Conservation (phyloP, 1,140 invertebrate genomes). For the Hypothenemus hampei region DNA sequence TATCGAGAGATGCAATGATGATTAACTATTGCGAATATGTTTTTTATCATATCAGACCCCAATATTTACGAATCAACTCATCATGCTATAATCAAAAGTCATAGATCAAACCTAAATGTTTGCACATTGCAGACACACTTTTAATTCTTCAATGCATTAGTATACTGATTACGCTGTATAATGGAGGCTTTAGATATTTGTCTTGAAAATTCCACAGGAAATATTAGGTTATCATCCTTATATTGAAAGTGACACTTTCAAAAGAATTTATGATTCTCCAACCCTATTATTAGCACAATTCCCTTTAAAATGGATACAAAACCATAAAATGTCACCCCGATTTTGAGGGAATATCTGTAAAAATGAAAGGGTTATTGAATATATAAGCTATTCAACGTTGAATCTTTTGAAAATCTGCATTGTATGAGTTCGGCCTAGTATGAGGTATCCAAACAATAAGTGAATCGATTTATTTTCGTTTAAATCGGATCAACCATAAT, state of each 20-base stretch:
- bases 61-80: no score
- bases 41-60: no score
- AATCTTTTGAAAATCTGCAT: neutral
- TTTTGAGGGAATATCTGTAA: neutral
- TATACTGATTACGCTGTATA: no score
- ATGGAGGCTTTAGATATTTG: neutral
- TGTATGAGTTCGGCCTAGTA: neutral
- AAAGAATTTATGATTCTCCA: neutral
- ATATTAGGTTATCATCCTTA: neutral
- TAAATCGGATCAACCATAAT: slow-evolving; percentile 18
- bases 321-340: slow-evolving; percentile 10
- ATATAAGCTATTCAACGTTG: neutral
- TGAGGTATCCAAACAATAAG: slow-evolving; percentile 4
- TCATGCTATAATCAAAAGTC: no score
- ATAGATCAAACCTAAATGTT: no score
- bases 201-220: neutral
- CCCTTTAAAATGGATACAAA: slow-evolving; percentile 2
- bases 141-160: no score
- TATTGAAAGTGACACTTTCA: neutral
- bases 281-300: slow-evolving; percentile 12
- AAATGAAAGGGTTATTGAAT: slow-evolving; percentile 16
- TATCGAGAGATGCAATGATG: no score
- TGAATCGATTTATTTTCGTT: slow-evolving; percentile 3
- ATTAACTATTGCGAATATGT: no score
- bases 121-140: no score